A percentile compares a stretch with the other conserved stretches of the same genome.
phyloP scores from a whole-genome alignment of 30 jellyfish, hydroid and myxozoan genomes.

The Aurelia aurita region DNA sequence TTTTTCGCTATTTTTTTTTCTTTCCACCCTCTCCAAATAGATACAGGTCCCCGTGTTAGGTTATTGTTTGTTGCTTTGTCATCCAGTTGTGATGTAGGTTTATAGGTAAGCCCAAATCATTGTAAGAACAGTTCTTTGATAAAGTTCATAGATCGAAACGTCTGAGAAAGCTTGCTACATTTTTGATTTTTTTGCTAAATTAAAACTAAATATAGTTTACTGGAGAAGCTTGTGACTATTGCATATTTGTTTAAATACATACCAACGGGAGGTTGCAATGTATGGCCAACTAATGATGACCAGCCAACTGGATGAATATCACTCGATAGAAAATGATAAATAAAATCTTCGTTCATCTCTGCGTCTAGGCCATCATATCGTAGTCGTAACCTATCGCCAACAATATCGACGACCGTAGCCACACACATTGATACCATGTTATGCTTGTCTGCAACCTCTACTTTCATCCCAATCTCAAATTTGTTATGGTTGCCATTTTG shows the following conservation, averaged over 20 bases:
- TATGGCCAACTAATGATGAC: constrained; percentile 97
- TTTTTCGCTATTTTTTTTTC: no score
- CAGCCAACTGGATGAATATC: constrained; percentile 98
- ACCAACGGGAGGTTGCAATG: constrained; percentile 96
- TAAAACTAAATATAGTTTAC: no score
- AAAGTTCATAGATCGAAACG: no score
- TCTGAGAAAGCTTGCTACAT: no score
- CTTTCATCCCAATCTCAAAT: constrained; percentile 94
- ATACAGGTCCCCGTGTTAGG: no score
- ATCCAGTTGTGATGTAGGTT: no score
- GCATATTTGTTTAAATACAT: constrained; percentile 3
- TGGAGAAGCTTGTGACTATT: not conserved
- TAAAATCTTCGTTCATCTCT: constrained; percentile 74
- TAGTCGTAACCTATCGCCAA: constrained; percentile 91
- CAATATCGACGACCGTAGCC: constrained; percentile 93
- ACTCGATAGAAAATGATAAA: constrained; percentile 91
- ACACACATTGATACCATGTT: constrained; percentile 93
- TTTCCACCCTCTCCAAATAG: no score
- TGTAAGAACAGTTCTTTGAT: no score
- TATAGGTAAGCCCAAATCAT: no score
- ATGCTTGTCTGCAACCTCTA: constrained; percentile 91
- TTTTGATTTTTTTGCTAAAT: no score
- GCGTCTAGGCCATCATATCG: constrained; percentile 97
- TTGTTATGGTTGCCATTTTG: constrained; percentile 84
- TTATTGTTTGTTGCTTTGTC: no score